These are phyloP conservation scores for Gouania willdenowi DNA, from an alignment of 2,797 vertebrate genomes.

Conservation along the genomic window DNA sequence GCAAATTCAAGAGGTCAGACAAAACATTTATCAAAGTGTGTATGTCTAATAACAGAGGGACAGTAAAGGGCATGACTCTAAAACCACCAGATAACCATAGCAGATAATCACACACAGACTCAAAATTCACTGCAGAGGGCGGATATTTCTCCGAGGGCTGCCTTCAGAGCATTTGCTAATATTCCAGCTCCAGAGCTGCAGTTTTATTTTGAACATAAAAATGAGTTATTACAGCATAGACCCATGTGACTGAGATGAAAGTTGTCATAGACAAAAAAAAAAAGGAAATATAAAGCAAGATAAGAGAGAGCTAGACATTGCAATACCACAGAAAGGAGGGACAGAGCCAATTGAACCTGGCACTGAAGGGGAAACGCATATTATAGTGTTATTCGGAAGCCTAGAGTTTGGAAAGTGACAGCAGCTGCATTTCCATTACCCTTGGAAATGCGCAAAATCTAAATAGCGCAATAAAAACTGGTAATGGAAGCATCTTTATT, in stretches of 20 bases:
- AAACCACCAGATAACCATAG: conserved; percentile 67
- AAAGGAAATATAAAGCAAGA: too few species aligned
- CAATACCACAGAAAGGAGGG: too few species aligned
- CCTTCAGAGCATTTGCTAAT: conserved; percentile 50
- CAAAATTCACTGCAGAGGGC: conserved; percentile 49
- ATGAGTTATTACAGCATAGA: conserved; percentile 37
- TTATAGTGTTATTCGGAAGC: too few species aligned
- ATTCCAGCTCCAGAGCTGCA: conserved; percentile 49
- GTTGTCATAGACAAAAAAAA: conserved; percentile 13
- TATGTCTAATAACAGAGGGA: conserved; percentile 72
- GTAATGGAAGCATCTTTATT: too few species aligned
- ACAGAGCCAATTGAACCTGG: too few species aligned
- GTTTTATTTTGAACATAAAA: conserved; percentile 63
- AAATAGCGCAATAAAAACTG: too few species aligned
- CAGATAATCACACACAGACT: conserved; percentile 62
- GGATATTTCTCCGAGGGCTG: conserved; percentile 66
- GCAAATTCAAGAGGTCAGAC: conserved; percentile 73
- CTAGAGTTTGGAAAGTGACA: too few species aligned
- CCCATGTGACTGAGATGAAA: conserved; percentile 35
- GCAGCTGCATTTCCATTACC: too few species aligned
- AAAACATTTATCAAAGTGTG: conserved; percentile 74
- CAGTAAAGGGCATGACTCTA: conserved; percentile 73
- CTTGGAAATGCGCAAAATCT: too few species aligned
- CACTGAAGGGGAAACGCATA: too few species aligned
- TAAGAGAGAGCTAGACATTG: too few species aligned